These are phyloP conservation scores for Willowsia nigromaculata DNA, from an alignment of 2,888 invertebrate species.

Conservation along the genomic window DNA sequence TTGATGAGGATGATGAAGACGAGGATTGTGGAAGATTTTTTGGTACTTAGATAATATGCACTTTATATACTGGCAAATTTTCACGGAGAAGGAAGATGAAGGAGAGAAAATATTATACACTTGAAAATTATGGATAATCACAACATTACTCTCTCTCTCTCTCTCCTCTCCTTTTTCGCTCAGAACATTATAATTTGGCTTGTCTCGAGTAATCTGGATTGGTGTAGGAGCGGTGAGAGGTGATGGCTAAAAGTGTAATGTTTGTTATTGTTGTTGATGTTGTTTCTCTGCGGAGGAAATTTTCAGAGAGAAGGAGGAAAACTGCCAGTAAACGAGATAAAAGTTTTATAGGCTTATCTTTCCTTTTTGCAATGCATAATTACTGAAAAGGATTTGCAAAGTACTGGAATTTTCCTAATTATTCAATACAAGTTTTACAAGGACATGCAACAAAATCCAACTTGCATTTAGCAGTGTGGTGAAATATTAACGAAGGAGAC, in stretches of 20 bases:
- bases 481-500: not conserved
- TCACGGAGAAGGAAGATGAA: not conserved
- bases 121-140: slow-evolving; percentile 38
- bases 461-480: not conserved
- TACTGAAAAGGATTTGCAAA: slow-evolving; percentile 29
- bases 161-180: not conserved
- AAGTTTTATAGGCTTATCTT: not conserved
- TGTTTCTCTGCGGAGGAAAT: not conserved
- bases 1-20: not conserved
- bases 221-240: not conserved
- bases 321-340: too few relatives aligned
- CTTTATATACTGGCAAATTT: not conserved
- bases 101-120: not conserved
- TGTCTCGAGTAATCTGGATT: not conserved
- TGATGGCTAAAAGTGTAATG: not conserved
- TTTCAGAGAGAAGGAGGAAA: not conserved
- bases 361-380: slow-evolving; percentile 30
- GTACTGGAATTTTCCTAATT: slow-evolving; percentile 35
- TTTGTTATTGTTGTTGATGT: not conserved
- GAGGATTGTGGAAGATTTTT: not conserved
- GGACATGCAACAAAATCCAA: not conserved
- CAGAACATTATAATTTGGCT: not conserved
- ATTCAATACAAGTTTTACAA: slow-evolving; percentile 5
- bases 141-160: slow-evolving; percentile 1
- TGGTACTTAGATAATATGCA: not conserved